Percentiles rank a stretch among this genome's conserved stretches.
These are phyloP conservation scores for Trichogramma evanescens DNA, from an alignment of 2,888 invertebrate genomes.

Conservation along the genomic window DNA sequence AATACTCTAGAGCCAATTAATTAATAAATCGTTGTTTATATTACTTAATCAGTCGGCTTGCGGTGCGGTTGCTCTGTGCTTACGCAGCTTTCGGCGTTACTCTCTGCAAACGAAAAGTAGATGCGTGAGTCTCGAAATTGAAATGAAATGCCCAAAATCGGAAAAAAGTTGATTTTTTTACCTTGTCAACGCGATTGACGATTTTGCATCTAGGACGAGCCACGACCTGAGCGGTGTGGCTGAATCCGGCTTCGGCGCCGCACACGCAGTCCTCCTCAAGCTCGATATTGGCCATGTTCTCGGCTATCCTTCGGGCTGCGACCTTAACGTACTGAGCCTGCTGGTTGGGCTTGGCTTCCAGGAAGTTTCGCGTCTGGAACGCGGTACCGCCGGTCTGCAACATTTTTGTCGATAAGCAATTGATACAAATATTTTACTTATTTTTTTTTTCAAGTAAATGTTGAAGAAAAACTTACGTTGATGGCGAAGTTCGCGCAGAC, in stretches of 20 bases:
- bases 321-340: slow-evolving; percentile 59
- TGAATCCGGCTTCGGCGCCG: slow-evolving; percentile 19
- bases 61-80: slow-evolving; percentile 22
- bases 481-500: slow-evolving; percentile 63
- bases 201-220: slow-evolving; percentile 41
- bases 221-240: slow-evolving; percentile 29
- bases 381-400: slow-evolving; percentile 59
- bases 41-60: slow-evolving; percentile 17
- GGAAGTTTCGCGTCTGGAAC: slow-evolving; percentile 59
- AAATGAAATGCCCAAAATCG: too few species aligned
- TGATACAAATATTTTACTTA: background rate
- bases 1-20: slow-evolving; percentile 33
- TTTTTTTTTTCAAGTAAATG: too few species aligned
- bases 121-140: too few species aligned
- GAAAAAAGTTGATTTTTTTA: background rate
- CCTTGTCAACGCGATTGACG: slow-evolving; percentile 37
- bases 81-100: slow-evolving; percentile 25
- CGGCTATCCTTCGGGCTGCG: slow-evolving; percentile 39
- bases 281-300: slow-evolving; percentile 36
- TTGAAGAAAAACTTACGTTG: slow-evolving; percentile 53
- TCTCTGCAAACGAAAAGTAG: slow-evolving; percentile 31
- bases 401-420: background rate
- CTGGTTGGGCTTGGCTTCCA: slow-evolving; percentile 51
- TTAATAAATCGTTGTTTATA: slow-evolving; percentile 23
- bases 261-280: slow-evolving; percentile 44